Conservation (phyloP, 1,140 invertebrate species). For the Armadillidium nasatum region DNA sequence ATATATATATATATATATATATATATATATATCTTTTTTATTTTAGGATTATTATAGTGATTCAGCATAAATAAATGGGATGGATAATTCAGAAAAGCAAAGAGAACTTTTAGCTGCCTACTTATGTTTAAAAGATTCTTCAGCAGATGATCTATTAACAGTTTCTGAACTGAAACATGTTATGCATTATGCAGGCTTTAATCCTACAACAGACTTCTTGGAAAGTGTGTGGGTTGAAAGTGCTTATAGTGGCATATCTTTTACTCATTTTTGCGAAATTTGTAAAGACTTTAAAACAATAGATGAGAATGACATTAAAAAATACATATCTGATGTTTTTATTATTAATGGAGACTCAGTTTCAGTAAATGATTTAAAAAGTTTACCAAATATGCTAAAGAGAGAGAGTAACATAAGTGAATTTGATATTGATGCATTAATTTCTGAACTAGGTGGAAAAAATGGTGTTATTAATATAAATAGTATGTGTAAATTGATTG, state of each 20-base stretch:
- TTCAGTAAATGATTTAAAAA: slow-evolving; percentile 34
- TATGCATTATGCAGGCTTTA: slow-evolving; percentile 41
- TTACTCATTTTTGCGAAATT: slow-evolving; percentile 31
- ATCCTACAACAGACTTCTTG: slow-evolving; percentile 33
- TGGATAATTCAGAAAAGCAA: slow-evolving; percentile 25
- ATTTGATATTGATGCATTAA: slow-evolving; percentile 34
- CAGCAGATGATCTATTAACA: slow-evolving; percentile 35
- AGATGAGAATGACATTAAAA: slow-evolving; percentile 30
- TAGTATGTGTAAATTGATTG: slow-evolving; percentile 35
- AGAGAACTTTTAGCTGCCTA: slow-evolving; percentile 40
- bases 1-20: too few species aligned
- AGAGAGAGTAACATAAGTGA: slow-evolving; percentile 28
- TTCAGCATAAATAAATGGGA: not conserved
- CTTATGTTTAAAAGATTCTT: slow-evolving; percentile 35
- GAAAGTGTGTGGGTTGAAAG: slow-evolving; percentile 33
- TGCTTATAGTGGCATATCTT: slow-evolving; percentile 25
- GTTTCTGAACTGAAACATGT: slow-evolving; percentile 32
- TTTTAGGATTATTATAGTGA: too few species aligned
- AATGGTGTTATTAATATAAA: slow-evolving; percentile 30
- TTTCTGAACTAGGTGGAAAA: slow-evolving; percentile 34
- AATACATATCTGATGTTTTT: slow-evolving; percentile 37
- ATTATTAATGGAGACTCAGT: slow-evolving; percentile 31
- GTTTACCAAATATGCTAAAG: slow-evolving; percentile 5
- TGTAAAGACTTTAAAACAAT: slow-evolving; percentile 29
- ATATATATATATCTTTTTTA: too few species aligned